phyloP scores from a whole-genome alignment of 1,140 invertebrate species.

The Pseudomyrmex gracilis region DNA sequence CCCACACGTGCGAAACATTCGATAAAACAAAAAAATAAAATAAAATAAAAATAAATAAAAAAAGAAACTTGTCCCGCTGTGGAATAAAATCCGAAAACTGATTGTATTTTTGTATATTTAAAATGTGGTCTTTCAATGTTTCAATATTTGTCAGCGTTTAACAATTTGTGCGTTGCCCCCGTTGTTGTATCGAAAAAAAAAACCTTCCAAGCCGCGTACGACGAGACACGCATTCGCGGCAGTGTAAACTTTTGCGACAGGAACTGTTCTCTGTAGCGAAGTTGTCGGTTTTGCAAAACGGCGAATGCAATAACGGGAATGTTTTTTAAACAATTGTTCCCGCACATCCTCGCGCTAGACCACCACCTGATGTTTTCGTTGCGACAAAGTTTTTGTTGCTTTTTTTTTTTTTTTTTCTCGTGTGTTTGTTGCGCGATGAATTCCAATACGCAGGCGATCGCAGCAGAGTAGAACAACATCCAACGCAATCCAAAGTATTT shows the following conservation, averaged over 20 bases:
- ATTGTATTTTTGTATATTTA: neutral
- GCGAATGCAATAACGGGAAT: conserved; percentile 30
- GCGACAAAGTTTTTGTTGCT: conserved; percentile 26
- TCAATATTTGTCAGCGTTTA: conserved; percentile 23
- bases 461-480: conserved; percentile 48
- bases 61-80: neutral
- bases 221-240: conserved; percentile 27
- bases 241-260: conserved; percentile 37
- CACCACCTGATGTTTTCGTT: conserved; percentile 26
- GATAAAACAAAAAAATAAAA: neutral
- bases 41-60: neutral
- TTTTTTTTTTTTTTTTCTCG: conserved; percentile 49
- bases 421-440: conserved; percentile 37
- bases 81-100: neutral
- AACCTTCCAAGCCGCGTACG: neutral
- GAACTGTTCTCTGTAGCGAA: conserved; percentile 40
- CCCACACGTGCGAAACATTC: neutral
- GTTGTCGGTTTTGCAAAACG: conserved; percentile 39
- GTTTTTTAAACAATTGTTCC: conserved; percentile 55
- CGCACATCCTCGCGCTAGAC: conserved; percentile 21
- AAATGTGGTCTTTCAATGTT: neutral
- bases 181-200: conserved; percentile 23
- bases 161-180: neutral
- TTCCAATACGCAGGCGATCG: conserved; percentile 36
- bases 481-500: conserved; percentile 23